These are phyloP conservation scores for Pelochelys cantorii DNA, from an alignment of 2,797 vertebrate species.

Conservation along the genomic window DNA sequence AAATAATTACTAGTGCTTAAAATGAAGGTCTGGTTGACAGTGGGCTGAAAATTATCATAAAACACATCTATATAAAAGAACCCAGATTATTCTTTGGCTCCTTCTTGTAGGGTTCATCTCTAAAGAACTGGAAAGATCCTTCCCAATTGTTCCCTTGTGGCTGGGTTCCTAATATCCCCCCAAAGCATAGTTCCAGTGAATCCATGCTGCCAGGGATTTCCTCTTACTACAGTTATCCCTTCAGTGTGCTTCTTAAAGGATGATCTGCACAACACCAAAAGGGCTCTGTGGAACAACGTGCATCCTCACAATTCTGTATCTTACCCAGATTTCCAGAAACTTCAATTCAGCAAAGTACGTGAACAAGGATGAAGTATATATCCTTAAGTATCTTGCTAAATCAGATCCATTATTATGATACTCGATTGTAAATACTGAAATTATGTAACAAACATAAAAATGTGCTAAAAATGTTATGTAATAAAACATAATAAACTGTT, in stretches of 20 bases:
- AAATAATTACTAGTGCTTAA: not conserved
- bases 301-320: not conserved
- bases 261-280: not conserved
- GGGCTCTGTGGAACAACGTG: not conserved
- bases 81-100: not conserved
- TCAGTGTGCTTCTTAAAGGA: not conserved
- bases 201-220: not conserved
- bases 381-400: not conserved
- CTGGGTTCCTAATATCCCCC: not conserved
- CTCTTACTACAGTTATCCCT: not conserved
- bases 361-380: not conserved
- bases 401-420: not conserved
- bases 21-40: not conserved
- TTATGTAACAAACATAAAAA: not conserved
- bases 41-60: not conserved
- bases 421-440: conserved; percentile 18
- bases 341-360: not conserved
- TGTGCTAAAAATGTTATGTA: conserved; percentile 40
- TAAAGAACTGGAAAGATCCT: not conserved
- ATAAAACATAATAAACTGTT: conserved; percentile 62
- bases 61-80: not conserved
- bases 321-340: not conserved
- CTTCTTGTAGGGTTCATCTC: not conserved
- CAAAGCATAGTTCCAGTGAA: not conserved
- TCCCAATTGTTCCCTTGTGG: not conserved